These are phyloP conservation scores for Galaxea fascicularis DNA, from an alignment of 92 coral and sea anemone genomes.

Conservation along the genomic window DNA sequence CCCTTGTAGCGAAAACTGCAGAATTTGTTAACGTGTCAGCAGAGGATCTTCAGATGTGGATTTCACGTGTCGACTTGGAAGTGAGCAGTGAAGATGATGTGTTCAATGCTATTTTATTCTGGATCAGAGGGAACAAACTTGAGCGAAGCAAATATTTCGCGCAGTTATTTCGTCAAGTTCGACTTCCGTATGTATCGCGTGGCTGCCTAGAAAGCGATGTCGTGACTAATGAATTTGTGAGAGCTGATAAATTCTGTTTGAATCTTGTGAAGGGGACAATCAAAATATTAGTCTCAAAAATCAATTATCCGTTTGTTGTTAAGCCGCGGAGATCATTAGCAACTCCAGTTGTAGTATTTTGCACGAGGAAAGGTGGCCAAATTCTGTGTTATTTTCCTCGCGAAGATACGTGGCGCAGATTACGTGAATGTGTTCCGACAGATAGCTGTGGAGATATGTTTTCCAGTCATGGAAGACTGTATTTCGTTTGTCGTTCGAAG, in stretches of 20 bases:
- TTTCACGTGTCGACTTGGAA: not conserved
- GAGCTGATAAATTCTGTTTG: not conserved
- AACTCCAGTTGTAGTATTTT: not conserved
- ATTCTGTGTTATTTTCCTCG: slow-evolving; percentile 16
- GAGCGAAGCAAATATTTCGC: not conserved
- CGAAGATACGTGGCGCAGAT: not conserved
- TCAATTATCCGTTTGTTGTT: no score
- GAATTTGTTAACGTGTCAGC: not conserved
- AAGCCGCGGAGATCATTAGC: not conserved
- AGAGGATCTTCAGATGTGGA: not conserved
- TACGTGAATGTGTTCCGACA: not conserved
- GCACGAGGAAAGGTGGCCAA: not conserved
- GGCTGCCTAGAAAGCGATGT: not conserved
- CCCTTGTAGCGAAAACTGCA: not conserved
- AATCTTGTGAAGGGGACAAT: not conserved
- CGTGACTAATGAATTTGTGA: not conserved
- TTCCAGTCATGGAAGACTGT: not conserved
- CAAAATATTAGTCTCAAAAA: not conserved
- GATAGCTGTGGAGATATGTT: not conserved
- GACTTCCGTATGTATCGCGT: not conserved
- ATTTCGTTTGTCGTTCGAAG: not conserved
- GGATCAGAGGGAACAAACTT: not conserved
- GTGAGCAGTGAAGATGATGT: not conserved
- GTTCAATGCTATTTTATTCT: not conserved
- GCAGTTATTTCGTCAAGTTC: not conserved